Evolutionary conservation across 2,113 vertebrate genomes (phyloP), one percentile per base, ranked within the genome.

Genomic region (Odontophorus gujanensis): DNA sequence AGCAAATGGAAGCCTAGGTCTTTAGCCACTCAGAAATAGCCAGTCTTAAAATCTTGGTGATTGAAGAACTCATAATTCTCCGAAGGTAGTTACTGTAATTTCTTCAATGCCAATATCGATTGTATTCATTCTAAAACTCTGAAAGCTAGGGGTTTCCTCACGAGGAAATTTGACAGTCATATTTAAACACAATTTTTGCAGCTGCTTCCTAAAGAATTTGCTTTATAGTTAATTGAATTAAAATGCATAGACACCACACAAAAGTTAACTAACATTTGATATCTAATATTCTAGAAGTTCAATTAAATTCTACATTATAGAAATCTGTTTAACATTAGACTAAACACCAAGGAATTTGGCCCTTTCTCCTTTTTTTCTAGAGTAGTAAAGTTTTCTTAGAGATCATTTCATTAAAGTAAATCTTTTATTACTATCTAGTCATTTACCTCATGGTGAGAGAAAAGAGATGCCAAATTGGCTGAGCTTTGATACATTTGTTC

Each of bases 381-480:
- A 65, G 24, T 7, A 26, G 48, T n/a, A 53, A 69, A 12, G 4
- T 26, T 85, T 21, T 80, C 45, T 87, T 67, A 74, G 36, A 58
- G 40, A 86, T 55, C 8, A 66, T 2, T 69, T 61, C 40, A 86
- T 65, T 72, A 81, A 91, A 86, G 91, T 65, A 81, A 85, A 89
- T 62, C 32, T 66, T 90, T 87, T 82, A 30, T 36, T 51, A 81
- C 72, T 76, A 26, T 40, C 36, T 86, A 85, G 78, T 84, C 66
- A 45, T 88, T 95, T 95, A 88, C 74, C 58, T 76, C 92, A 89
- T 87, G 36, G 42, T 66, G 92, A 36, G 84, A 94, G 45, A 91
- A 89, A 83, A 89, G 58, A 28, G n/a, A 32, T 92, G 42, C 72
- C 77, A 82, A 87, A 73, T 43, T 91, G 89, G 78, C 68, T 68